These are phyloP conservation scores for Carapus acus DNA, from an alignment of 2,797 vertebrate genomes.

Conservation along the genomic window DNA sequence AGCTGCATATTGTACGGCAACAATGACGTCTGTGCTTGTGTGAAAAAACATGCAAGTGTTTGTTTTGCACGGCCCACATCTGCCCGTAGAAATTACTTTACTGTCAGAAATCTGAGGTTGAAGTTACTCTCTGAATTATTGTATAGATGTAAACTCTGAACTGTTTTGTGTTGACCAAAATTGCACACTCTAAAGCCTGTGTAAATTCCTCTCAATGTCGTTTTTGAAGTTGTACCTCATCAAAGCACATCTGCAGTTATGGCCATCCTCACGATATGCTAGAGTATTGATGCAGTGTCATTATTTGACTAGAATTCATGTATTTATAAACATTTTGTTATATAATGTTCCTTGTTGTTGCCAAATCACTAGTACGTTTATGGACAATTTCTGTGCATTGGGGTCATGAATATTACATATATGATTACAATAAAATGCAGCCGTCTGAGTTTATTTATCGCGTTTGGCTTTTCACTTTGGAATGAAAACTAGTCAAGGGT, in stretches of 20 bases:
- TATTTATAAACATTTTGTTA: background rate
- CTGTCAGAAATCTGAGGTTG: no score
- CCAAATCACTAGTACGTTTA: background rate
- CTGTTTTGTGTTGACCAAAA: background rate
- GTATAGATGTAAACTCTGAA: background rate
- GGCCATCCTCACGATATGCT: background rate
- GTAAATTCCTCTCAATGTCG: background rate
- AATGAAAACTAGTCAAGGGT: no score
- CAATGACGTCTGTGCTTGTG: conserved; percentile 1
- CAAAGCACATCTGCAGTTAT: no score
- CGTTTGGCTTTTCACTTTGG: conserved; percentile 5
- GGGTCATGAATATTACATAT: conserved; percentile 29
- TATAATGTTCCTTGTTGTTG: background rate
- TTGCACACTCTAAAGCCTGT: background rate
- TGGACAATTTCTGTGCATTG: conserved; percentile 2
- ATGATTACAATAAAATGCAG: conserved; percentile 28
- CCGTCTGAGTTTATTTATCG: conserved; percentile 2
- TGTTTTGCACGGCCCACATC: background rate
- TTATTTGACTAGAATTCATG: no score
- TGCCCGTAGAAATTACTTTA: conserved; percentile 1
- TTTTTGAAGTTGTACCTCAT: no score
- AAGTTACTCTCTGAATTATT: conserved; percentile 7
- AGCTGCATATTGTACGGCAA: background rate
- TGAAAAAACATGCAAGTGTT: background rate
- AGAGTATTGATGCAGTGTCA: no score